Evolutionary conservation across 2,113 vertebrate species (phyloP), one percentile per base, ranked within the genome.

Genomic region (Dromiciops gliroides): DNA sequence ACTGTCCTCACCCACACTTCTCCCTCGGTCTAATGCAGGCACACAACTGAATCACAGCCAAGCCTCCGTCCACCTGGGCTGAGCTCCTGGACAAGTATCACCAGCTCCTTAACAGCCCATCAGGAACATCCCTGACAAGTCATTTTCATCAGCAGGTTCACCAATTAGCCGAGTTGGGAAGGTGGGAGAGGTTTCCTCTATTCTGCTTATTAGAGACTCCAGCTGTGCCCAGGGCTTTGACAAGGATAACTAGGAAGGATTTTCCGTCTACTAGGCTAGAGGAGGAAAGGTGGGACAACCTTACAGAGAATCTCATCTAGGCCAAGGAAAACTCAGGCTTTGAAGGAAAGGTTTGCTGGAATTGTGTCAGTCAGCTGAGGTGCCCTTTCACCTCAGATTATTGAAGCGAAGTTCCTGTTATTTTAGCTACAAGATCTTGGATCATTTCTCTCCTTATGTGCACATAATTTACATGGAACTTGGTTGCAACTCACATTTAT

Each of bases 311-410:
- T 10, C 44, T 7, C 75, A 92, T 93, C n/a, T 88, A 47, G 37
- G 23, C 26, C 10, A 0, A 1, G 44, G 25, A 10, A 50, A 25
- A 37, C 37, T 19, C 31, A n/a, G n/a, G n/a, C n/a, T n/a, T n/a
- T n/a, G n/a, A n/a, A n/a, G n/a, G n/a, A n/a, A n/a, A n/a, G n/a
- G n/a, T n/a, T n/a, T n/a, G n/a, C n/a, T n/a, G n/a, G n/a, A n/a
- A n/a, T n/a, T n/a, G n/a, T n/a, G 91, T 91, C 28, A 49, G 51
- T n/a, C 52, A 60, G 7, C 44, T 16, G 93, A 24, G n/a, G 56
- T 47, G 75, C 90, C 93, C 60, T 94, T 92, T 90, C 5, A 51
- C 90, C 67, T 50, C 56, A 96, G 88, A 90, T 94, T 94, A n/a
- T 56, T 91, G 93, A 95, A 95, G 25, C 9, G 50, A 49, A 67